These are phyloP conservation scores for Tanytarsus gracilentus DNA, from an alignment of 2,888 invertebrate species.

Conservation along the genomic window DNA sequence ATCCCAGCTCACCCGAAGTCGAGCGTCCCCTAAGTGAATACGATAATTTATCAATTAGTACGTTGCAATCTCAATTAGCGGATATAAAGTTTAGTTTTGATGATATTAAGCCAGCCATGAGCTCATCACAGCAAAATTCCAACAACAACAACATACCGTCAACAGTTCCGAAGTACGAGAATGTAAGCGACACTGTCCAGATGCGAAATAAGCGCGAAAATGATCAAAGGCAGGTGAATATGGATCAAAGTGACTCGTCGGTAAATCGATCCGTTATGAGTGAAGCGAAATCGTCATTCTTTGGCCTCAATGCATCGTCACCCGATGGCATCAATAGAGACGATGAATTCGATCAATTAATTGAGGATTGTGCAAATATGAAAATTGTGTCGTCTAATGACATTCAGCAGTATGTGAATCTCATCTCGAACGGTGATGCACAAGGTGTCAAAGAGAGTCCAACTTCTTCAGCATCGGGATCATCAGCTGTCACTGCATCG, in stretches of 20 bases:
- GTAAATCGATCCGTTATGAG: conserved; percentile 36
- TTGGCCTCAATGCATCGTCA: conserved; percentile 34
- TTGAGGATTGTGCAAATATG: background rate
- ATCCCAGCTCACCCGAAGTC: background rate
- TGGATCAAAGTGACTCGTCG: background rate
- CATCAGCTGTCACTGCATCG: conserved; percentile 6
- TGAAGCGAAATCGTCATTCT: conserved; percentile 43
- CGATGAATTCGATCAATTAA: conserved; percentile 4
- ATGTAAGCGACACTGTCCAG: conserved; percentile 34
- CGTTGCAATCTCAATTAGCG: conserved; percentile 2
- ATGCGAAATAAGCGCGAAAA: conserved; percentile 9
- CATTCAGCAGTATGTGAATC: background rate
- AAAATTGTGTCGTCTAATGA: background rate
- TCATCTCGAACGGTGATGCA: background rate
- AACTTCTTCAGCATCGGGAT: conserved; percentile 16
- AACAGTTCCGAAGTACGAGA: conserved; percentile 28
- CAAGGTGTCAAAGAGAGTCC: conserved; percentile 11
- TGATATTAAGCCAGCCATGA: conserved; percentile 6
- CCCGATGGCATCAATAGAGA: background rate
- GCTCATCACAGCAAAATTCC: conserved; percentile 2
- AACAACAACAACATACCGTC: conserved; percentile 9
- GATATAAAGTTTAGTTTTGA: conserved; percentile 24
- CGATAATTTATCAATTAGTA: conserved; percentile 37
- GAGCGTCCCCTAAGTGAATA: conserved; percentile 41
- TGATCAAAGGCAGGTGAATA: conserved; percentile 24